A percentile compares a stretch with the other conserved stretches of the same genome.
These are phyloP conservation scores for Sapajus apella DNA, from an alignment of 2,113 vertebrate genomes.

Conservation along the genomic window DNA sequence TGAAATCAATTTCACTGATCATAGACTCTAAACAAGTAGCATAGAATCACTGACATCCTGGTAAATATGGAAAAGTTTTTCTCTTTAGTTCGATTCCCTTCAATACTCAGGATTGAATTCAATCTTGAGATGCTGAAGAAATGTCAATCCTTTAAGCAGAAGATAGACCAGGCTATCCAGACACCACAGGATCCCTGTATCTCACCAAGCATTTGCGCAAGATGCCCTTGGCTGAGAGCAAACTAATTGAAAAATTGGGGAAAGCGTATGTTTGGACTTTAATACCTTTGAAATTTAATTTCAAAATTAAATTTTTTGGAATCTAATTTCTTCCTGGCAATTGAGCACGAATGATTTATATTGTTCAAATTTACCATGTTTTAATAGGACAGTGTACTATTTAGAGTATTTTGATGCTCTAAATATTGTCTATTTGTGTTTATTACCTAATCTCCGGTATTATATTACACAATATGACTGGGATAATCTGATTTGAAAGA, in stretches of 20 bases:
- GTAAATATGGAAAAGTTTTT: not conserved
- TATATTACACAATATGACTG: not conserved
- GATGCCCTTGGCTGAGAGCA: not conserved
- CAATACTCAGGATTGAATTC: not conserved
- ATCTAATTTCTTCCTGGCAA: not conserved
- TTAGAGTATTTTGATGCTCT: not conserved
- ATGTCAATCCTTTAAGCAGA: not conserved
- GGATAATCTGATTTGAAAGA: not conserved
- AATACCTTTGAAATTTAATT: not conserved
- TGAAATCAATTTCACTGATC: not conserved
- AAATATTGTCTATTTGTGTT: not conserved
- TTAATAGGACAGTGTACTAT: not conserved
- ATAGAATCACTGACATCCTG: not conserved
- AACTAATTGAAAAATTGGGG: not conserved
- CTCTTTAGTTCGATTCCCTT: not conserved
- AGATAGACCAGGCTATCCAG: not conserved
- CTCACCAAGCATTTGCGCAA: not conserved
- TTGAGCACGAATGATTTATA: not conserved
- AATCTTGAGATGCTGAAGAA: not conserved
- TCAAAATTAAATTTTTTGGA: not conserved
- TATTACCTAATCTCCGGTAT: not conserved
- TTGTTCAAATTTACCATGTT: not conserved
- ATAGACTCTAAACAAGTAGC: not conserved
- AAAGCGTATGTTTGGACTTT: not conserved
- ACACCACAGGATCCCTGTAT: not conserved